A percentile compares a stretch with the other conserved stretches of the same genome.
Conservation (phyloP, 2,888 invertebrate genomes). For the Cryptocheilus praepositus region DNA sequence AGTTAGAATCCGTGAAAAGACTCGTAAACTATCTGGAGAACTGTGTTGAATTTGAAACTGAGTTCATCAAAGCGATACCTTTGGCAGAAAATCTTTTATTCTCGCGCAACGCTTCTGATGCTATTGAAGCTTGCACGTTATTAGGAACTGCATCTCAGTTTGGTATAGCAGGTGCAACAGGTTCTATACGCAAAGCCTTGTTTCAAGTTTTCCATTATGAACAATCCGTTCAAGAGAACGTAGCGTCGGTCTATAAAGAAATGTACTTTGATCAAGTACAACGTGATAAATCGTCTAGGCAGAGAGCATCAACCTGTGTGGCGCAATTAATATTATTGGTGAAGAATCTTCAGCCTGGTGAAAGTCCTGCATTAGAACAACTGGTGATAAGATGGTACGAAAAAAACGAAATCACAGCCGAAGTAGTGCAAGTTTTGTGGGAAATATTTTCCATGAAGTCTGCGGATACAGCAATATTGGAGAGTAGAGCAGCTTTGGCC, state of each 20-base stretch:
- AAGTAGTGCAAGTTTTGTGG: conserved; percentile 84
- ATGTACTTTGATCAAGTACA: conserved; percentile 58
- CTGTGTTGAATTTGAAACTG: conserved; percentile 76
- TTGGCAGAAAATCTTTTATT: conserved; percentile 85
- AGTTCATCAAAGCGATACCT: conserved; percentile 77
- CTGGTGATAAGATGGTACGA: conserved; percentile 63
- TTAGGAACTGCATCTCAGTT: conserved; percentile 89
- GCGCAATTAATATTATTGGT: conserved; percentile 63
- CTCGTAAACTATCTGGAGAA: conserved; percentile 84
- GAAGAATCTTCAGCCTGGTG: conserved; percentile 62
- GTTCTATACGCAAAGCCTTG: conserved; percentile 76
- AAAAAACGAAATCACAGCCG: conserved; percentile 52
- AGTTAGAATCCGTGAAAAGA: conserved; percentile 79
- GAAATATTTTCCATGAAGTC: conserved; percentile 87
- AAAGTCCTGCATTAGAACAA: conserved; percentile 63
- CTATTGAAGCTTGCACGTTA: conserved; percentile 92
- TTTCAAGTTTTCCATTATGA: conserved; percentile 67
- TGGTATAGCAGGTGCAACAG: conserved; percentile 83
- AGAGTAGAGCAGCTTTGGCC: conserved; percentile 85
- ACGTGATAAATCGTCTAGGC: conserved; percentile 54
- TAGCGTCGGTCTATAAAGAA: conserved; percentile 66
- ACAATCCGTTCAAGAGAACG: conserved; percentile 67
- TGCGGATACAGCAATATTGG: conserved; percentile 81
- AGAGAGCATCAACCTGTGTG: conserved; percentile 57
- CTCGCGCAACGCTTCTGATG: conserved; percentile 85